phyloP scores from a whole-genome alignment of 2,113 vertebrate genomes.

The Willisornis vidua region DNA sequence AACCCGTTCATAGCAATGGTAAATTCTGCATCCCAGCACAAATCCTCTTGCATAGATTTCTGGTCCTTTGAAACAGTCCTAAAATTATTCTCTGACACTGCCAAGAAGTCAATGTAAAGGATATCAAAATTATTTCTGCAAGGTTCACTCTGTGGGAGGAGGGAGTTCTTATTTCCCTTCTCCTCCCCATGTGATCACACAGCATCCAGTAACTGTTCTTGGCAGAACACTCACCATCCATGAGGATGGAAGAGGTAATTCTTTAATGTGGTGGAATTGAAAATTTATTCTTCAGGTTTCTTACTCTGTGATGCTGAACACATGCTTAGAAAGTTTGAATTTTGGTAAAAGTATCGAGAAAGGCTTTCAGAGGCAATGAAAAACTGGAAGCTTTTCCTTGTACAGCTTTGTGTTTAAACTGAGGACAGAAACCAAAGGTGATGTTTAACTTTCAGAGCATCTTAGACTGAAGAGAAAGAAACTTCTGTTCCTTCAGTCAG shows the following conservation, averaged over 20 bases:
- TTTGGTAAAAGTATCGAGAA: not conserved
- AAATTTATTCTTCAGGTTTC: not conserved
- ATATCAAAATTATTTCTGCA: not conserved
- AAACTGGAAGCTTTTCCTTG: not conserved
- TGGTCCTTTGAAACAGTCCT: not conserved
- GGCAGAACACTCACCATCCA: not conserved
- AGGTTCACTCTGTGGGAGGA: not conserved
- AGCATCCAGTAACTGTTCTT: not conserved
- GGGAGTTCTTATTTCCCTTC: not conserved
- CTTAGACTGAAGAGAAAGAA: not conserved
- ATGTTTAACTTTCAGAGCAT: accelerated
- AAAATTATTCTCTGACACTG: not conserved
- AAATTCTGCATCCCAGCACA: not conserved
- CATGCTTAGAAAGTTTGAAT: not conserved
- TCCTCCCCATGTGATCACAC: not conserved
- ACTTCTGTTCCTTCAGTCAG: not conserved
- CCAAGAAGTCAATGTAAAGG: not conserved
- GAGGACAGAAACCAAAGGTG: not conserved
- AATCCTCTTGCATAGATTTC: not conserved
- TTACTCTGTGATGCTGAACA: not conserved
- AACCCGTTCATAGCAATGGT: not conserved
- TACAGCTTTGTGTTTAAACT: not conserved
- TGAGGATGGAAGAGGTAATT: not conserved
- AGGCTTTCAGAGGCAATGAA: not conserved
- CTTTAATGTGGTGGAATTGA: not conserved